These are phyloP conservation scores for Lymantria dispar DNA, from an alignment of 2,888 invertebrate species.

Conservation along the genomic window DNA sequence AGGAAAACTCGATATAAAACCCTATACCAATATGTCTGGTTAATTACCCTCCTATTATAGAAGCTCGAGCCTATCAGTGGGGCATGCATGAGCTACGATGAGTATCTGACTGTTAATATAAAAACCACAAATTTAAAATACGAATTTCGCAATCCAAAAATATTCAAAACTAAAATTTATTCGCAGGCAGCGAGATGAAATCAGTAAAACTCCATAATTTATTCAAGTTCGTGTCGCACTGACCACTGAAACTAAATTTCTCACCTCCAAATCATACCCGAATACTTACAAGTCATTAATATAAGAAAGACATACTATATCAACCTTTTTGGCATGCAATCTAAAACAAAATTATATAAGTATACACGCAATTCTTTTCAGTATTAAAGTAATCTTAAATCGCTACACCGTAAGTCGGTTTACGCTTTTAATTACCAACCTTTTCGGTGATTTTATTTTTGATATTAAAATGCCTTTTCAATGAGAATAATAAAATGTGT, in stretches of 20 bases:
- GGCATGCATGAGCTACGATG: no score
- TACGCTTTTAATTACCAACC: constrained; percentile 37
- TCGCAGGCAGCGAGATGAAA: neutral
- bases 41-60: no score
- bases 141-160: neutral
- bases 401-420: constrained; percentile 30
- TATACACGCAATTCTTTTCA: constrained; percentile 35
- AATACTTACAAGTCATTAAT: constrained; percentile 11
- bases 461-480: constrained; percentile 11
- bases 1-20: no score
- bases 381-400: constrained; percentile 44
- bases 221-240: constrained; percentile 5
- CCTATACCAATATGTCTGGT: no score
- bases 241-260: constrained; percentile 1
- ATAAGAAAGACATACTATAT: constrained; percentile 13
- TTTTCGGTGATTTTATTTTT: constrained; percentile 7
- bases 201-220: constrained; percentile 2
- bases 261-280: constrained; percentile 8
- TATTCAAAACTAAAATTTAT: neutral
- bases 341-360: constrained; percentile 10
- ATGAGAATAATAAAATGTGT: neutral
- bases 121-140: neutral
- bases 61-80: no score
- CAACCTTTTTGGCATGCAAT: constrained; percentile 23
- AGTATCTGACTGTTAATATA: no score